Evolutionary conservation across 1,140 invertebrate species (phyloP), one percentile per base, ranked within the genome.

Genomic region (Luehdorfia chinensis): DNA sequence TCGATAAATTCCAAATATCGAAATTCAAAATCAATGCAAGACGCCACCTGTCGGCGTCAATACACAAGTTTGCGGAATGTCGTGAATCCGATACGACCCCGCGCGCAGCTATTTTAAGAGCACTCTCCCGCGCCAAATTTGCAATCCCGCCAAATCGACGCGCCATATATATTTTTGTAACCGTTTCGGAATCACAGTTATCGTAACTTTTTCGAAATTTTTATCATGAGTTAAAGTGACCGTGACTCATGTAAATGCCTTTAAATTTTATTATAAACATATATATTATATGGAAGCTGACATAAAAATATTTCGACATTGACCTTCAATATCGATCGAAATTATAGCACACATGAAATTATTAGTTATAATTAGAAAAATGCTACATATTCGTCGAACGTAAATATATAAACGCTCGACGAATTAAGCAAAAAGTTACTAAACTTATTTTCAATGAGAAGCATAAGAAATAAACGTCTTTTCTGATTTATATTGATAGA

Each of bases 61-160:
- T 63, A 50, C 56, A 32, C 44, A 19, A 53, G 64, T 64, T 62
- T 51, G 61, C 55, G 63, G 71, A 75, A 75, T 77, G 74, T 69
- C 47, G 76, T 76, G 71, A 85, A 86, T 84, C 60, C 58, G 83
- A 86, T 86, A 69, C 78, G 66, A 58, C 56, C 62, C 70, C 62
- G 57, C 65, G 63, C 57, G 59, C 50, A 50, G 43, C 81, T 86
- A 86, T 86, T 86, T 86, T 69, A 45, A 67, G 66, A 69, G 44
- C 64, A 55, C 68, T 60, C 66, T 55, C 66, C 41, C 78, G 75
- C 65, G 80, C 83, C 80, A 84, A 86, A 84, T 84, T 84, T 84
- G 79, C 81, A 67, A 85, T 78, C 65, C 66, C 67, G 65, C 74
- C 71, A 75, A 79, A 74, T 75, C 70, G 74, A 76, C 66, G 66